Evolutionary conservation across 2,113 vertebrate species (phyloP).

Genomic region (Mixornis gularis): DNA sequence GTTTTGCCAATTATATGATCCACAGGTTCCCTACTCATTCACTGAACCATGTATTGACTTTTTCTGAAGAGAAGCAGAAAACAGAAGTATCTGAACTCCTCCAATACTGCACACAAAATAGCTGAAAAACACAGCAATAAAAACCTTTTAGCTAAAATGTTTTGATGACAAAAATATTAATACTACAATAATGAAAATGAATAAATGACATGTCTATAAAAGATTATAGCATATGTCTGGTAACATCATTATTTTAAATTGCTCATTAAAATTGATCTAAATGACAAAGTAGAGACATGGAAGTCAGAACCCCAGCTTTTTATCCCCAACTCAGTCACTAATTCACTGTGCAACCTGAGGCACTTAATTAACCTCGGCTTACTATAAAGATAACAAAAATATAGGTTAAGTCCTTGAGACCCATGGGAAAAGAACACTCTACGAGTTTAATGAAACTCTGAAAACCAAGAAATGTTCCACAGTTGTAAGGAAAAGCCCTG

Average conservation of each 20-base stretch:
- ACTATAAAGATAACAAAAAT: slow-evolving; percentile 42
- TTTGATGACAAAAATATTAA: background rate
- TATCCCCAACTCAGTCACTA: background rate
- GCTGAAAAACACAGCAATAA: background rate
- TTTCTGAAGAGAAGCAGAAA: background rate
- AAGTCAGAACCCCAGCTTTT: background rate
- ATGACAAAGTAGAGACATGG: background rate
- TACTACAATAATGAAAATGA: background rate
- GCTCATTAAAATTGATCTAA: background rate
- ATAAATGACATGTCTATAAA: background rate
- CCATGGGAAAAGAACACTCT: background rate
- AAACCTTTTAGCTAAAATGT: background rate
- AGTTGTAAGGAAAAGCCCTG: background rate
- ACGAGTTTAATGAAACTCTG: background rate
- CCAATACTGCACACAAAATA: background rate
- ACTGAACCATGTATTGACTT: background rate
- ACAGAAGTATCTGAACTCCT: background rate
- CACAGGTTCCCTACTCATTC: background rate
- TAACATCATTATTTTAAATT: background rate
- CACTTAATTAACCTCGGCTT: slow-evolving; percentile 28
- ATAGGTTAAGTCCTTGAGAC: slow-evolving; percentile 21
- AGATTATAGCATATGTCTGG: background rate
- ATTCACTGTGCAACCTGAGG: slow-evolving; percentile 10
- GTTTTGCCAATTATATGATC: background rate
- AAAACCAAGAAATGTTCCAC: background rate